Evolutionary conservation across 2,797 vertebrate genomes (phyloP).

Genomic region (Spondyliosoma cantharus): DNA sequence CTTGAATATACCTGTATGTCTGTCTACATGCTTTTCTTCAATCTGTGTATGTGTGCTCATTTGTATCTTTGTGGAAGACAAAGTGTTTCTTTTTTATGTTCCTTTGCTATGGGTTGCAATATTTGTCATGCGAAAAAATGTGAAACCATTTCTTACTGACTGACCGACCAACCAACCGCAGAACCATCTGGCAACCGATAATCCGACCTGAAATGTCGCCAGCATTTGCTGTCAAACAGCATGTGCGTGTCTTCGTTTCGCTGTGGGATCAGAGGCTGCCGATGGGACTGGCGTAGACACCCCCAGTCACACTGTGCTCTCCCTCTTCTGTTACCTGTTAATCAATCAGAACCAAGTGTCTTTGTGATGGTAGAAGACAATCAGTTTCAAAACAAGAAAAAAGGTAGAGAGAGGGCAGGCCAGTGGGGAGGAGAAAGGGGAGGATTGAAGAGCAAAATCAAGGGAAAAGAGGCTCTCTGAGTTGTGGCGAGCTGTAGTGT

Average conservation of each 20-base stretch:
- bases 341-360: constrained; percentile 90
- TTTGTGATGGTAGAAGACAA: constrained; percentile 92
- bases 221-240: constrained; percentile 84
- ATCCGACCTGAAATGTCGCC: constrained; percentile 73
- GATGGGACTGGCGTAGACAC: constrained; percentile 78
- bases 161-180: constrained; percentile 74
- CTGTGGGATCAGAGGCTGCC: constrained; percentile 66
- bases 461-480: constrained; percentile 83
- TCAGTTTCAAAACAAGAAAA: constrained; percentile 88
- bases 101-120: constrained; percentile 84
- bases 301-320: constrained; percentile 88
- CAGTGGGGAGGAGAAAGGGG: constrained; percentile 77
- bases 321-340: constrained; percentile 88
- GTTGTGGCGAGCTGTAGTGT: constrained; percentile 71
- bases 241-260: constrained; percentile 67
- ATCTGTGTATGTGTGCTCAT: constrained; percentile 79
- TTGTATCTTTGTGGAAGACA: constrained; percentile 80
- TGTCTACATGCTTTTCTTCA: constrained; percentile 79
- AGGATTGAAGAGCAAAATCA: constrained; percentile 71
- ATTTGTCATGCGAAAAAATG: constrained; percentile 80
- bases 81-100: constrained; percentile 73
- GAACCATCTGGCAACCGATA: constrained; percentile 69
- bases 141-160: constrained; percentile 80
- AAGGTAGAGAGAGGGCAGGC: constrained; percentile 85
- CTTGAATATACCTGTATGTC: constrained; percentile 73